Conservation (phyloP, 2,797 vertebrate genomes). For the Liasis olivaceus region DNA sequence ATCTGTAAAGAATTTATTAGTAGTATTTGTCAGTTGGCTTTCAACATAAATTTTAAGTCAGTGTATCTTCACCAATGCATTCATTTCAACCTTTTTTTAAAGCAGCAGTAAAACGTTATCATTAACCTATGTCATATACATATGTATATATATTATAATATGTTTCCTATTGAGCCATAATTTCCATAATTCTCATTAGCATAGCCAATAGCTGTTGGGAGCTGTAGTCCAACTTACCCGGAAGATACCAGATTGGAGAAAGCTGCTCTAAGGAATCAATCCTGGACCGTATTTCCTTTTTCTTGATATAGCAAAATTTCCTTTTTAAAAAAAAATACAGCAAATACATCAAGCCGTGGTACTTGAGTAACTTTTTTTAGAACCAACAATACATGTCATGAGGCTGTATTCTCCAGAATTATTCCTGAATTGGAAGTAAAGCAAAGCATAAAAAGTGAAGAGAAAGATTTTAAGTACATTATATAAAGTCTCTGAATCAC, state of each 20-base stretch:
- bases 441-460: neutral
- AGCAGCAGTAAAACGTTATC: neutral
- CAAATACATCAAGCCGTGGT: neutral
- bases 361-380: neutral
- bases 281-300: neutral
- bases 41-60: neutral
- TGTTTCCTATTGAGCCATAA: neutral
- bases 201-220: neutral
- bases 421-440: neutral
- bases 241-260: neutral
- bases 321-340: neutral
- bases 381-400: neutral
- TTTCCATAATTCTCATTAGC: neutral
- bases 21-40: neutral
- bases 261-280: neutral
- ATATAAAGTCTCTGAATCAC: neutral
- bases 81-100: neutral
- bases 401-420: neutral
- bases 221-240: neutral
- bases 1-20: neutral
- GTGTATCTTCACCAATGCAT: neutral
- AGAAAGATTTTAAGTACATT: neutral
- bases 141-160: neutral
- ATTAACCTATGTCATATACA: no score
- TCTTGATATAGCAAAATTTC: neutral